These are phyloP conservation scores for Forficula auricularia DNA, from an alignment of 1,140 invertebrate species.

Conservation along the genomic window DNA sequence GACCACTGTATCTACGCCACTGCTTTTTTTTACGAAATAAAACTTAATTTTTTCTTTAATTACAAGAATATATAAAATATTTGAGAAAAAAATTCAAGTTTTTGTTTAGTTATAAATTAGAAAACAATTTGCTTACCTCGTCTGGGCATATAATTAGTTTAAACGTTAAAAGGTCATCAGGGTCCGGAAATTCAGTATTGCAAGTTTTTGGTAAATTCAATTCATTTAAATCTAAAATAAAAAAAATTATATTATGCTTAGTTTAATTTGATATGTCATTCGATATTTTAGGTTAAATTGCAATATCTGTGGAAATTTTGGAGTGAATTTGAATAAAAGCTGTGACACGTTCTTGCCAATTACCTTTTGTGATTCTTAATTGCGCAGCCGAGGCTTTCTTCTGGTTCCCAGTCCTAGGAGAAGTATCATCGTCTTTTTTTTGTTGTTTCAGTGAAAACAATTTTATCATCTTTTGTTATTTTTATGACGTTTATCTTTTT, in stretches of 20 bases:
- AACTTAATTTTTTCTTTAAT: no score
- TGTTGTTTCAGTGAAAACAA: constrained; percentile 94
- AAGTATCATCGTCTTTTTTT: constrained; percentile 85
- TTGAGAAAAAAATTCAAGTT: no score
- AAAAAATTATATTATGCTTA: neutral
- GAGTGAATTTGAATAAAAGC: constrained; percentile 7
- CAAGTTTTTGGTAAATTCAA: constrained; percentile 94
- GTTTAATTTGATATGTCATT: neutral
- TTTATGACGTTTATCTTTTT: neutral
- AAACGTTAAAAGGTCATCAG: constrained; percentile 89
- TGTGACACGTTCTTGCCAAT: no score
- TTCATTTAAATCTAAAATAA: constrained; percentile 84
- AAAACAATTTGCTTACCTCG: constrained; percentile 51
- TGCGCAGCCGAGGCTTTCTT: constrained; percentile 91
- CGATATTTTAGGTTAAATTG: neutral
- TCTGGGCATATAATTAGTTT: constrained; percentile 93
- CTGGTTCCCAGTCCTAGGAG: constrained; percentile 54
- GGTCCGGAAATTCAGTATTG: constrained; percentile 86
- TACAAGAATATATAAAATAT: no score
- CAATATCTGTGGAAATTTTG: constrained; percentile 3
- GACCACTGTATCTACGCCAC: no score
- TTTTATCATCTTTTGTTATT: constrained; percentile 66
- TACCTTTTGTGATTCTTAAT: constrained; percentile 94
- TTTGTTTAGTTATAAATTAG: no score
- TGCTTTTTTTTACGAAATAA: no score